A percentile compares a stretch with the other conserved stretches of the same genome.
Conservation (phyloP, 2,113 vertebrate genomes). For the Platycercus adscitus region DNA sequence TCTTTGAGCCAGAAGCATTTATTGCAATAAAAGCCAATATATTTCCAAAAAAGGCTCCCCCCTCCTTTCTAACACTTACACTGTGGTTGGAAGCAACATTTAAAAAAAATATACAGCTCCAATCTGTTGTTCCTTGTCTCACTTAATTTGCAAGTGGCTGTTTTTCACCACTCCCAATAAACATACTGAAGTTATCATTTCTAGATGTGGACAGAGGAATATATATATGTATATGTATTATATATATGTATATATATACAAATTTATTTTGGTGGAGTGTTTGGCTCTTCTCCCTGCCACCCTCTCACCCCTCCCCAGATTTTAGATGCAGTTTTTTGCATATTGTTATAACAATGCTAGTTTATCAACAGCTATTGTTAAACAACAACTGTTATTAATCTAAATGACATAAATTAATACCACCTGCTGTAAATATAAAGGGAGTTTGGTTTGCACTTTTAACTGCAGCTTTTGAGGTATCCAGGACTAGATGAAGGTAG, state of each 20-base stretch:
- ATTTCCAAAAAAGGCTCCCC: neutral
- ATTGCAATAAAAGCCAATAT: slow-evolving; percentile 11
- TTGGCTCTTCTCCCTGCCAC: neutral
- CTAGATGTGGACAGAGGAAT: neutral
- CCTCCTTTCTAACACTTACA: neutral
- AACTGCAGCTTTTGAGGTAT: slow-evolving; percentile 12
- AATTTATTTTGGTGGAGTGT: neutral
- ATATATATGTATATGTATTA: too few species aligned
- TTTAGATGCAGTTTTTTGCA: neutral
- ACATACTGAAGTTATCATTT: slow-evolving; percentile 24
- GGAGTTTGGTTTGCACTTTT: slow-evolving; percentile 33
- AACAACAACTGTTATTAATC: slow-evolving; percentile 21
- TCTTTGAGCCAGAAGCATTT: slow-evolving; percentile 78
- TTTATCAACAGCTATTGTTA: slow-evolving; percentile 48
- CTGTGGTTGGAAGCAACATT: slow-evolving; percentile 7
- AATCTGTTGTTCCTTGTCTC: slow-evolving; percentile 42
- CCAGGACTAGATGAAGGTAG: neutral
- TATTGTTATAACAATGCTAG: neutral
- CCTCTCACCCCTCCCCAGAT: neutral
- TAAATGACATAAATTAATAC: slow-evolving; percentile 59
- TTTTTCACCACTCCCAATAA: slow-evolving; percentile 18
- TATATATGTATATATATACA: neutral
- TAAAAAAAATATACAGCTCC: neutral
- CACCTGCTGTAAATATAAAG: slow-evolving; percentile 14
- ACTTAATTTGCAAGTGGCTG: slow-evolving; percentile 36